Percentiles rank a stretch among this genome's conserved stretches.
Evolutionary conservation across 2,113 vertebrate genomes (phyloP).

Genomic region (Amphiprion percula): DNA sequence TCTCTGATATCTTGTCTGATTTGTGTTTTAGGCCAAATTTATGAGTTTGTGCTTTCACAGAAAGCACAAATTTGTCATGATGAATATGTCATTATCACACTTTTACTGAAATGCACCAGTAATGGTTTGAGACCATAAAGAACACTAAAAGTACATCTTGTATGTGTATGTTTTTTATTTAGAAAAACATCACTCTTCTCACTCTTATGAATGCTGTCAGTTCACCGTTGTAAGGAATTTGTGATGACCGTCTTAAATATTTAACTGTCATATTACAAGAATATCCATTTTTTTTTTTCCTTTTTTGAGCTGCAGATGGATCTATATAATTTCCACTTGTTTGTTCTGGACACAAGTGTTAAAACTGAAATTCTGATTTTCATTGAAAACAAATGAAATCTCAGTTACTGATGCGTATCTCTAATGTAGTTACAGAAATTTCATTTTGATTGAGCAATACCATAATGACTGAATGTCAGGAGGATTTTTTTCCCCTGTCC

Average conservation of each 20-base stretch:
- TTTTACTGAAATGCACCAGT: background rate
- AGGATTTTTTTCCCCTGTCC: background rate
- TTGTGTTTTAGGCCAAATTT: background rate
- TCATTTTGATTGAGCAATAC: background rate
- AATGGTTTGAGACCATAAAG: background rate
- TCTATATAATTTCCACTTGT: background rate
- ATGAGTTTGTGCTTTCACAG: background rate
- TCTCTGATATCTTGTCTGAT: too few relatives aligned
- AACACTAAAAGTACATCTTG: background rate
- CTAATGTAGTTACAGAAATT: background rate
- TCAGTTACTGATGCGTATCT: background rate
- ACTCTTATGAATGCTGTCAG: background rate
- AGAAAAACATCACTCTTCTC: background rate
- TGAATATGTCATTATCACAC: background rate
- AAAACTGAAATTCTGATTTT: constrained; percentile 6
- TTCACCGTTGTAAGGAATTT: background rate
- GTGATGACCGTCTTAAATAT: background rate
- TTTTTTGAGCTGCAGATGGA: background rate
- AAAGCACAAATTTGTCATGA: background rate
- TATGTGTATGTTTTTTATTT: background rate
- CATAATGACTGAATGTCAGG: background rate
- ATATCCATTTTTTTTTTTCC: background rate
- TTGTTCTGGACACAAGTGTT: background rate
- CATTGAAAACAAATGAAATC: background rate
- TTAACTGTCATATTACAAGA: background rate